A percentile compares a stretch with the other conserved stretches of the same genome.
These are phyloP conservation scores for Parnassius apollo DNA, from an alignment of 2,888 invertebrate genomes.

Conservation along the genomic window DNA sequence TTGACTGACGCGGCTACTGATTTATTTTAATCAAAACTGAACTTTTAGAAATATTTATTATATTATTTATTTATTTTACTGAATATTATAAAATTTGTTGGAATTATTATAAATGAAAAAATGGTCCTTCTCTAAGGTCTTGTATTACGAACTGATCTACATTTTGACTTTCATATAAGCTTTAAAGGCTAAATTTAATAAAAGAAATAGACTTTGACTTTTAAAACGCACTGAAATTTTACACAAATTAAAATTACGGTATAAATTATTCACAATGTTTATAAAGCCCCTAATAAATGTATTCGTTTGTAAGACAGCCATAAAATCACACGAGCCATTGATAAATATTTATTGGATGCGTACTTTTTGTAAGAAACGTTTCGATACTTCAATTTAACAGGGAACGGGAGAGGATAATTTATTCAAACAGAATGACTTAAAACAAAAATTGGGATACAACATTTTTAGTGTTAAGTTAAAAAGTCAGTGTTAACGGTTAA, in stretches of 20 bases:
- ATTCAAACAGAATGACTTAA: constrained; percentile 21
- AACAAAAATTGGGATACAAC: constrained; percentile 1
- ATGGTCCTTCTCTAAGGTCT: no score
- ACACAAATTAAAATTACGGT: constrained; percentile 9
- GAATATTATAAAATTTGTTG: no score
- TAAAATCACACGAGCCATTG: constrained; percentile 24
- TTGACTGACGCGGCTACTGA: no score
- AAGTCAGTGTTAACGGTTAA: no score
- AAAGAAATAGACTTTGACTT: no score
- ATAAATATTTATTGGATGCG: constrained; percentile 27
- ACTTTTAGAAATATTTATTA: no score
- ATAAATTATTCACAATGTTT: constrained; percentile 23
- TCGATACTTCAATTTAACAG: constrained; percentile 12
- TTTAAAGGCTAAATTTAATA: no score
- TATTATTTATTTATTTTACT: no score
- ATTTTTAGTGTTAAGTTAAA: background rate
- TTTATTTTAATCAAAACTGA: no score
- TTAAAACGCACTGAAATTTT: constrained; percentile 6
- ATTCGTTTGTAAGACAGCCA: constrained; percentile 22
- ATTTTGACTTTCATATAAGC: no score
- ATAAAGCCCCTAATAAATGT: constrained; percentile 22
- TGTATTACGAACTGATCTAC: no score
- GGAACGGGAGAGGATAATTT: constrained; percentile 20
- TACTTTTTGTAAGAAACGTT: constrained; percentile 17
- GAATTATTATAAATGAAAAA: no score